Percentiles rank a stretch among this genome's conserved stretches.
phyloP scores from a whole-genome alignment of 2,113 vertebrate species.

The Corydoras maculifer region DNA sequence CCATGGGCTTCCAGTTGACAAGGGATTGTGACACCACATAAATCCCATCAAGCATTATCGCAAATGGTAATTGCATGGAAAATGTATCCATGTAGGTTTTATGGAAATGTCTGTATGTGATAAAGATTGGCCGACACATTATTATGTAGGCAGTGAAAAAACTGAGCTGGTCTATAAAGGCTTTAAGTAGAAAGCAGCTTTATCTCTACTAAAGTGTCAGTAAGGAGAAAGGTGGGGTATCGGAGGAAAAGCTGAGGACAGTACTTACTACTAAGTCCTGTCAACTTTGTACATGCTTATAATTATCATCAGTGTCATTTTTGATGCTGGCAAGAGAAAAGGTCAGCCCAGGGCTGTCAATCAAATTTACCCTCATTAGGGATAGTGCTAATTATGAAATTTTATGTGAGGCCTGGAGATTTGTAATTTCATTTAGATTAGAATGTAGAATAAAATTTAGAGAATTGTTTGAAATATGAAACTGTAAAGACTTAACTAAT shows the following conservation, averaged over 20 bases:
- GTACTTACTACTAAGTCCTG: conserved; percentile 50
- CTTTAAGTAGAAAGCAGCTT: conserved; percentile 49
- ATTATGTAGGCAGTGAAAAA: conserved; percentile 26
- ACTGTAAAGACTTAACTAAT: too few relatives aligned
- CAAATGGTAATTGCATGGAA: conserved; percentile 41
- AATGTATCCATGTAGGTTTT: conserved; percentile 36
- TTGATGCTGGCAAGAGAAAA: conserved; percentile 65
- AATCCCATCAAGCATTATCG: conserved; percentile 37
- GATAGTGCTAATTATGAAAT: conserved; percentile 64
- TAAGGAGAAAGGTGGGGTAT: conserved; percentile 21
- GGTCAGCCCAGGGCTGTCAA: conserved; percentile 67
- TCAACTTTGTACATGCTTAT: conserved; percentile 63
- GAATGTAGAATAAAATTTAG: too few relatives aligned
- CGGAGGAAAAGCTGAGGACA: conserved; percentile 52
- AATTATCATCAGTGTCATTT: conserved; percentile 69
- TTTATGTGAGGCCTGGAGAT: conserved; percentile 9
- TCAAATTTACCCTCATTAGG: conserved; percentile 69
- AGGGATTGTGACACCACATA: conserved; percentile 14
- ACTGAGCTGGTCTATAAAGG: conserved; percentile 3
- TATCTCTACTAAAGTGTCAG: background rate
- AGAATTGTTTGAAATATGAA: too few relatives aligned
- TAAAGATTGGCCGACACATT: conserved; percentile 37
- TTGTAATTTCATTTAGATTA: too few relatives aligned
- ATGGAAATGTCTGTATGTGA: conserved; percentile 34
- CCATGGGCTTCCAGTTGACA: conserved; percentile 27